phyloP scores from a whole-genome alignment of 2,888 invertebrate genomes.

The Sipha maydis region DNA sequence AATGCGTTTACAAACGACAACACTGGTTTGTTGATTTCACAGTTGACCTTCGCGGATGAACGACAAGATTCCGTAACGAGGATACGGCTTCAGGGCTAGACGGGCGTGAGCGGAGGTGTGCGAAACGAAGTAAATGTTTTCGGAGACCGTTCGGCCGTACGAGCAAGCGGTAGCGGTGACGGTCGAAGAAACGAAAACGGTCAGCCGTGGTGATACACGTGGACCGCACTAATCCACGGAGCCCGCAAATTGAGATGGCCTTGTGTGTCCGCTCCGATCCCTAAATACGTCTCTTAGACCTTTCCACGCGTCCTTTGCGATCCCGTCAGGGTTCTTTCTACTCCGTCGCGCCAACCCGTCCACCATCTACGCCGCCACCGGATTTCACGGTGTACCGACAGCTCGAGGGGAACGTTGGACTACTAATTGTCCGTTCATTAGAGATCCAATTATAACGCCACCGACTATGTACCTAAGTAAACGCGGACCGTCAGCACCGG shows the following conservation, averaged over 20 bases:
- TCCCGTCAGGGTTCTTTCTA: too few species aligned
- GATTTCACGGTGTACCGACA: background rate
- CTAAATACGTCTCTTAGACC: too few species aligned
- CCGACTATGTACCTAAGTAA: slow-evolving; percentile 30
- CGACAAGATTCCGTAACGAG: too few species aligned
- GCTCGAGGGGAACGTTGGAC: background rate
- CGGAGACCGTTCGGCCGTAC: background rate
- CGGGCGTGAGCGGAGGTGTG: too few species aligned
- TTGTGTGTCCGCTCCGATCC: background rate
- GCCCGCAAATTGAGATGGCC: slow-evolving; percentile 28
- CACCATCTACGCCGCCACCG: background rate
- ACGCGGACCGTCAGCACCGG: slow-evolving; percentile 9
- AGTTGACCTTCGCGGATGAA: background rate
- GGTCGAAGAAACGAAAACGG: slow-evolving; percentile 5
- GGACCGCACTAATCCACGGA: background rate
- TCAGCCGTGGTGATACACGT: background rate
- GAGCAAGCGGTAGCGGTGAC: background rate
- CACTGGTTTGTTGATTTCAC: slow-evolving; percentile 14
- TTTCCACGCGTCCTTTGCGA: too few species aligned
- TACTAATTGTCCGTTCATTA: slow-evolving; percentile 53
- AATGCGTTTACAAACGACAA: background rate
- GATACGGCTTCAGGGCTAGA: too few species aligned
- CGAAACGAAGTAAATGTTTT: background rate
- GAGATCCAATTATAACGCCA: slow-evolving; percentile 49
- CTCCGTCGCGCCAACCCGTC: background rate